Evolutionary conservation across 2,113 vertebrate species (phyloP).

Genomic region (Antidorcas marsupialis): DNA sequence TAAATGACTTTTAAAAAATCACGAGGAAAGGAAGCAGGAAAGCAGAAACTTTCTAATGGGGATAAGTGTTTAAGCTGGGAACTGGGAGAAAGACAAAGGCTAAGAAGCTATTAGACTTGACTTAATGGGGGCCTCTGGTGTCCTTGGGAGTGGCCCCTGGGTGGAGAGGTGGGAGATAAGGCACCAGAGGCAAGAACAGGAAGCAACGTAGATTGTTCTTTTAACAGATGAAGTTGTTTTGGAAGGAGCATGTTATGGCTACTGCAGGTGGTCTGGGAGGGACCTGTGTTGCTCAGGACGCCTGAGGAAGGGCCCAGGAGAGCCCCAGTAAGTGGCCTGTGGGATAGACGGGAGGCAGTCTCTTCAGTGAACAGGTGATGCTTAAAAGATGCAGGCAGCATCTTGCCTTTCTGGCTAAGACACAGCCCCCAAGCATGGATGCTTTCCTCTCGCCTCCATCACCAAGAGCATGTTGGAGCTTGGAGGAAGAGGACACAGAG

Average conservation of each 20-base stretch:
- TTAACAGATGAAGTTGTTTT: not conserved
- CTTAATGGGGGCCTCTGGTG: not conserved
- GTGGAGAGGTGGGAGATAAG: not conserved
- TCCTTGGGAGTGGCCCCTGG: not conserved
- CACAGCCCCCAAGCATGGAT: not conserved
- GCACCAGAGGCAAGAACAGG: not conserved
- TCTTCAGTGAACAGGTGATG: not conserved
- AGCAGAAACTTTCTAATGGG: not conserved
- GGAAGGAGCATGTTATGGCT: not conserved
- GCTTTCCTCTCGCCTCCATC: not conserved
- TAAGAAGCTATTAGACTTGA: not conserved
- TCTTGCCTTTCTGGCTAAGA: not conserved
- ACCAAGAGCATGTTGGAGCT: rapidly evolving
- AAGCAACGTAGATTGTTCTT: not conserved
- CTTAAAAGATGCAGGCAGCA: not conserved
- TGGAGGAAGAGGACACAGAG: not conserved
- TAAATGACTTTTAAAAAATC: not conserved
- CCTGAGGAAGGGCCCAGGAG: not conserved
- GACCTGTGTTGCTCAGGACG: not conserved
- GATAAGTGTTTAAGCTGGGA: not conserved
- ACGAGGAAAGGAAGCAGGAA: not conserved
- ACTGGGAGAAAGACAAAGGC: not conserved
- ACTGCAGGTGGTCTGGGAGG: not conserved
- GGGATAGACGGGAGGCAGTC: not conserved
- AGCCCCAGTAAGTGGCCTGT: not conserved